Base-by-base conservation (phyloP, 1,140 invertebrate species). In the Drosophila elegans region DNA sequence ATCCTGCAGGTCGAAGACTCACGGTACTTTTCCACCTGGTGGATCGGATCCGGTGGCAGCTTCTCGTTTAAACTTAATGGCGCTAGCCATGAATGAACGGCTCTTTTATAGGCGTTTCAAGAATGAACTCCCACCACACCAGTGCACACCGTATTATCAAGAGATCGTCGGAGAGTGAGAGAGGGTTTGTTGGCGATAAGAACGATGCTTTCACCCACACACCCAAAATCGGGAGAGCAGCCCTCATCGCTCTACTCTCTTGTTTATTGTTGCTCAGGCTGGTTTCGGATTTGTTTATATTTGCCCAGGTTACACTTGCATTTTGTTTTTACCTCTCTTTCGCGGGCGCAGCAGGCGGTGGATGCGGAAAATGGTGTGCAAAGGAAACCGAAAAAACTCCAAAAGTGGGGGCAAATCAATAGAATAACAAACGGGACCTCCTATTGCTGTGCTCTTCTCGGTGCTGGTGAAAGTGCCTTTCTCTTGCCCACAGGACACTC, bases 321-420 rank as follows among this genome's bases (percentile, higher is more conserved):
- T 10, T 62, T 49, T 56, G 44, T 41, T 48, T 5, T 57, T 71
- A 71, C 64, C 67, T 48, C 38, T 34, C 21, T 13, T 42, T 34
- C 13, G 27, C n/a, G 25, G 39, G 49, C 41, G 49, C 71, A 32
- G 71, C 36, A 36, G 27, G 52, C 49, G 21, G 25, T 49, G 36
- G 16, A 56, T 61, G 36, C 27, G 42, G 38, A 56, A 52, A 38
- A 16, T 41, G 41, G 34, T 52, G 41, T 59, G 54, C 69, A 34
- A 59, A 60, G 45, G 12, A 38, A 32, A 71, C 38, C 29, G 21
- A 34, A 49, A 64, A 38, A 60, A 39, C n/a, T 52, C 34, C 38
- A 73, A 73, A 56, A 45, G 25, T 53, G 61, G 75, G 53, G 73
- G 61, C 60, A 76, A 76, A 76, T 76, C 73, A 76, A 76, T 76